Evolutionary conservation across 2,113 vertebrate genomes (phyloP).

Genomic region (Tauraco erythrolophus): DNA sequence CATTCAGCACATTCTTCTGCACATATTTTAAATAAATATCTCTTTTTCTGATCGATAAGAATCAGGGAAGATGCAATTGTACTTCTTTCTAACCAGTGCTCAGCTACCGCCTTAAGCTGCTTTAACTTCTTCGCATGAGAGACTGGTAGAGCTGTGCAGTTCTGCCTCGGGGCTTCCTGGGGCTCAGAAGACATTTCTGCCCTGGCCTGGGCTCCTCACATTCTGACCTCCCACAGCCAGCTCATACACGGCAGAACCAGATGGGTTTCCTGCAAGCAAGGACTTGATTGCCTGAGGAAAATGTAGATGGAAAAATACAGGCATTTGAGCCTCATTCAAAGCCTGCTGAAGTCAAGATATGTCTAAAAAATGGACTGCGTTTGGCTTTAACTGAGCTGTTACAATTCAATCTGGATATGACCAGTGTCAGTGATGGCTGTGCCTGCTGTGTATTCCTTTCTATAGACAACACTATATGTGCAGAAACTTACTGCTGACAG

Average conservation of each 20-base stretch:
- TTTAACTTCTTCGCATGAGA: neutral
- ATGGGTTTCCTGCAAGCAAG: neutral
- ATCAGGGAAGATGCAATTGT: neutral
- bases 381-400: neutral
- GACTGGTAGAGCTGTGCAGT: neutral
- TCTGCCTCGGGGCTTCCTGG: neutral
- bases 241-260: neutral
- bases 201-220: neutral
- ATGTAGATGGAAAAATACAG: neutral
- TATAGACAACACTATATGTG: neutral
- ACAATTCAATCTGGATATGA: fast-evolving
- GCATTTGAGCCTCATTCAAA: neutral
- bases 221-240: neutral
- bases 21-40: neutral
- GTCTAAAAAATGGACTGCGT: neutral
- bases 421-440: neutral
- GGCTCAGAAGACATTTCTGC: neutral
- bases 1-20: neutral
- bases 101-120: neutral
- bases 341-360: neutral
- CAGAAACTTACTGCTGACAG: neutral
- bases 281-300: neutral
- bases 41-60: neutral
- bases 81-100: neutral
- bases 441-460: neutral